Conservation (phyloP, 2,797 vertebrate genomes). For the Hydrocynus forskahlii region DNA sequence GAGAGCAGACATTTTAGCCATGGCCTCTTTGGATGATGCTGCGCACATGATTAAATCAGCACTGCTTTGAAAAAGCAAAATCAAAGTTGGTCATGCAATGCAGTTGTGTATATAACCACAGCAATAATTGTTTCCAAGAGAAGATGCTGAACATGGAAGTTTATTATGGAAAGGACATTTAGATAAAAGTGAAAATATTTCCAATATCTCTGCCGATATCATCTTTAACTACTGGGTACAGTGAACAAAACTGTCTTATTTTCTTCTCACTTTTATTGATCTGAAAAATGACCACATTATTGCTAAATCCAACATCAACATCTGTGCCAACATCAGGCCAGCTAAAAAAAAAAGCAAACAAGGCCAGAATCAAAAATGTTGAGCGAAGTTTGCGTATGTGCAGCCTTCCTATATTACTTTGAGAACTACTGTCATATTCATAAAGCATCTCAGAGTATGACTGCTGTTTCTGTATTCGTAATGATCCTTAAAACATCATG, state of each 20-base stretch:
- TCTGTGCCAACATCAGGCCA: background rate
- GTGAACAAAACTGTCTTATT: too few relatives aligned
- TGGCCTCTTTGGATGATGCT: background rate
- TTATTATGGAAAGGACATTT: background rate
- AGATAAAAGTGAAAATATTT: background rate
- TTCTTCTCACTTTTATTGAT: background rate
- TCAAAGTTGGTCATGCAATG: background rate
- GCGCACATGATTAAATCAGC: background rate
- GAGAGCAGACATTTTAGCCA: background rate
- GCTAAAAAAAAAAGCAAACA: background rate
- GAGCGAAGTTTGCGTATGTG: background rate
- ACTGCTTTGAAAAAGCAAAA: background rate
- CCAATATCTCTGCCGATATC: background rate
- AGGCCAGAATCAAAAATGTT: background rate
- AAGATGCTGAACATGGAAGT: background rate
- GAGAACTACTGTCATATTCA: background rate
- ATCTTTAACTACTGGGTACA: background rate
- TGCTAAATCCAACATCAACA: background rate
- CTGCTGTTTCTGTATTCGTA: background rate
- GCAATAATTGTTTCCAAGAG: background rate
- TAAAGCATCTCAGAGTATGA: background rate
- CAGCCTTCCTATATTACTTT: background rate
- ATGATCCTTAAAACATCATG: slow-evolving; percentile 30
- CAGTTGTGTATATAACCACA: background rate
- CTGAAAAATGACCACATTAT: background rate